Conservation (phyloP, 2,888 invertebrate genomes). For the Cerastis rubricosa region DNA sequence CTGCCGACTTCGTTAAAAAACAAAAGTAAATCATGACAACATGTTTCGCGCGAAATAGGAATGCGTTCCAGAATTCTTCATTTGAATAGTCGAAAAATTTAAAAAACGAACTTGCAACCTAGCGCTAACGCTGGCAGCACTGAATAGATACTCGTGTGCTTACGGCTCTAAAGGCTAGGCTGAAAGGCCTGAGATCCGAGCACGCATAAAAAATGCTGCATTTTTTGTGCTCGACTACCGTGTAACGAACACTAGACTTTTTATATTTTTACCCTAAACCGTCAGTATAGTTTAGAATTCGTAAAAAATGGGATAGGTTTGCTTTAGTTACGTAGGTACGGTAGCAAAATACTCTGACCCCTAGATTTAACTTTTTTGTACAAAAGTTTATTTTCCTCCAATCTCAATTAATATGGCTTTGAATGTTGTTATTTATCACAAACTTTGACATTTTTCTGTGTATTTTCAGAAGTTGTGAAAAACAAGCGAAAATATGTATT, state of each 20-base stretch:
- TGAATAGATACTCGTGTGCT: slow-evolving; percentile 75
- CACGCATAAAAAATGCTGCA: slow-evolving; percentile 72
- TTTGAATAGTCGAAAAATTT: slow-evolving; percentile 69
- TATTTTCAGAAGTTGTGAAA: not conserved
- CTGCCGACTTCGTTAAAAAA: slow-evolving; percentile 59
- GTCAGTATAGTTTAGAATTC: slow-evolving; percentile 56
- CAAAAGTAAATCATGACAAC: slow-evolving; percentile 62
- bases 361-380: not conserved
- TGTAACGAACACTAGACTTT: slow-evolving; percentile 63
- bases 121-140: slow-evolving; percentile 68
- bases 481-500: not conserved
- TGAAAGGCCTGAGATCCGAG: slow-evolving; percentile 73
- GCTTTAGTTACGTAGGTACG: slow-evolving; percentile 38
- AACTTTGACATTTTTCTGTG: too few relatives aligned
- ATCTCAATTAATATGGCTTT: not conserved
- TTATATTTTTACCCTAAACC: slow-evolving; percentile 62
- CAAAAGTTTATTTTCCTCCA: not conserved
- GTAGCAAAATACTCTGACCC: slow-evolving; percentile 5
- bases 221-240: slow-evolving; percentile 67
- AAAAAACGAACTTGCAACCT: slow-evolving; percentile 66
- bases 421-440: not conserved
- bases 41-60: slow-evolving; percentile 51
- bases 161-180: slow-evolving; percentile 69
- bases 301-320: slow-evolving; percentile 51
- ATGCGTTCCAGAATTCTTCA: slow-evolving; percentile 58